These are phyloP conservation scores for Tribolium madens DNA, from an alignment of 1,140 invertebrate genomes.

Conservation along the genomic window DNA sequence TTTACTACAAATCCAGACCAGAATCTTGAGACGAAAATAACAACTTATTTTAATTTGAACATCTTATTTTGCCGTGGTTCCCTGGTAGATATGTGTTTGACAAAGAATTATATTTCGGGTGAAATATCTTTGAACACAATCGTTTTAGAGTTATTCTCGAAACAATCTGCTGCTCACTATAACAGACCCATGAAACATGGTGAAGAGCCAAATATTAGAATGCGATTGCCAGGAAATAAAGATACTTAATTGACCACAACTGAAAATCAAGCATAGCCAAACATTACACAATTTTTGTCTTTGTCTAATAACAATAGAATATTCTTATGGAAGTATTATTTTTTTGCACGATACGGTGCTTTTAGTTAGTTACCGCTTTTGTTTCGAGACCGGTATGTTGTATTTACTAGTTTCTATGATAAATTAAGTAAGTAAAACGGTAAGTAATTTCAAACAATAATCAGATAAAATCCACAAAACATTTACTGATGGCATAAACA, in stretches of 20 bases:
- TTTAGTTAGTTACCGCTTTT: too few relatives aligned
- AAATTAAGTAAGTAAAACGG: too few relatives aligned
- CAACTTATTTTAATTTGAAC: background rate
- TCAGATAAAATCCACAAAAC: too few relatives aligned
- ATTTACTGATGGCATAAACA: too few relatives aligned
- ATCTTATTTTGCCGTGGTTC: background rate
- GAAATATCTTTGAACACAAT: slow-evolving; percentile 12
- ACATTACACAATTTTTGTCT: background rate
- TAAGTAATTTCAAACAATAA: too few relatives aligned
- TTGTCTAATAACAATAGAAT: background rate
- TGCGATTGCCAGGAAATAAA: slow-evolving; percentile 15
- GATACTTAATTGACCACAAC: slow-evolving; percentile 1
- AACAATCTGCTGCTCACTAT: background rate
- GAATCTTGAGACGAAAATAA: background rate
- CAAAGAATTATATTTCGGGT: background rate
- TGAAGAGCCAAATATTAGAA: slow-evolving; percentile 22
- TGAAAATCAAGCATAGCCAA: background rate
- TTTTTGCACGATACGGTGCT: too few relatives aligned
- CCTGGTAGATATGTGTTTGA: background rate
- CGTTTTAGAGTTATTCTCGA: background rate
- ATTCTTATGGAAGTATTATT: too few relatives aligned
- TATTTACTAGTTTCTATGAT: too few relatives aligned
- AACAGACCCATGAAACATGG: background rate
- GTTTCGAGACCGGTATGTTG: too few relatives aligned
- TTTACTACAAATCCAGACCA: background rate